phyloP scores from a whole-genome alignment of 1,140 invertebrate genomes.

The Pogonomyrmex barbatus region DNA sequence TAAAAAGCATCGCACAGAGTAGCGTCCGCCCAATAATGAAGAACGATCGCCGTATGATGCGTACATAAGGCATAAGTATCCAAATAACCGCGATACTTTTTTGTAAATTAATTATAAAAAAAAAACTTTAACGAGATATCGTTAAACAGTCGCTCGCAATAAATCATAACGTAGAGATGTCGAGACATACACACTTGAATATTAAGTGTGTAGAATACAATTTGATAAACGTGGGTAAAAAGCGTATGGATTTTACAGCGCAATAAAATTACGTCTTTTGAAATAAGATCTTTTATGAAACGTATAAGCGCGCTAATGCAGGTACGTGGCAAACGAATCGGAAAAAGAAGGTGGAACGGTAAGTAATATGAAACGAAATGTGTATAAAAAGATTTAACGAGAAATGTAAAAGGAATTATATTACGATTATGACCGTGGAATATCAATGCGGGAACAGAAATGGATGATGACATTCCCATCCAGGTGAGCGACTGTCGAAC shows the following conservation, averaged over 20 bases:
- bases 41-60: not conserved
- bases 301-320: slow-evolving; percentile 56
- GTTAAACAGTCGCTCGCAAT: not conserved
- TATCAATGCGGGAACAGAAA: slow-evolving; percentile 41
- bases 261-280: slow-evolving; percentile 52
- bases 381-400: slow-evolving; percentile 76
- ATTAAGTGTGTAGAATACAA: slow-evolving; percentile 36
- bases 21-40: not conserved
- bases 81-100: not conserved
- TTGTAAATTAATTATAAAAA: not conserved
- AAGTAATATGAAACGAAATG: slow-evolving; percentile 67
- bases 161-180: not conserved
- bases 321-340: slow-evolving; percentile 65
- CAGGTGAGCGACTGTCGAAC: slow-evolving; percentile 21
- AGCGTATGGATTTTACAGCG: slow-evolving; percentile 43
- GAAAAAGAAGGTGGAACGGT: slow-evolving; percentile 39
- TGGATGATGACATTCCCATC: slow-evolving; percentile 35
- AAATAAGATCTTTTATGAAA: slow-evolving; percentile 48
- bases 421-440: slow-evolving; percentile 54
- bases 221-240: slow-evolving; percentile 46
- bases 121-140: not conserved
- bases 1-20: slow-evolving; percentile 11
- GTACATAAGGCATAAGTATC: not conserved
- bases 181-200: slow-evolving; percentile 16
- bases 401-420: slow-evolving; percentile 66